phyloP scores from a whole-genome alignment of 2,888 invertebrate species.

The Eupeodes latifasciatus region DNA sequence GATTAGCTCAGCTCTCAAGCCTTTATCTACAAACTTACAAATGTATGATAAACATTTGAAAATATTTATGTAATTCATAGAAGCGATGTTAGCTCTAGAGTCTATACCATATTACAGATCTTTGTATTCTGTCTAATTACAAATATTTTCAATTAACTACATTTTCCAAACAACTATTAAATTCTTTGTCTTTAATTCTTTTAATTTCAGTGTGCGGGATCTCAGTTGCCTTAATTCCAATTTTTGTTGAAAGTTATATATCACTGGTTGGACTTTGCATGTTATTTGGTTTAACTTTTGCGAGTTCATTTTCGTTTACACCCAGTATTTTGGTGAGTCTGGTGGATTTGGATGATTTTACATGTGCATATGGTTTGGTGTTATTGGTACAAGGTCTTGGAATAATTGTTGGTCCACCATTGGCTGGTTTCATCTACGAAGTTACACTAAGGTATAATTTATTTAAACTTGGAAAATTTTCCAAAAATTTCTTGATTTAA shows the following conservation, averaged over 20 bases:
- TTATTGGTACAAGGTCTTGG: constrained; percentile 96
- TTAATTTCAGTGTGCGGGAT: constrained; percentile 82
- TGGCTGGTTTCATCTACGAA: constrained; percentile 89
- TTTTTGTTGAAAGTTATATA: constrained; percentile 80
- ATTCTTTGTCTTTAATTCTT: background rate
- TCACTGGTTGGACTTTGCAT: constrained; percentile 84
- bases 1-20: too few relatives aligned
- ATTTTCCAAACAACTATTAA: background rate
- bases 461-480: background rate
- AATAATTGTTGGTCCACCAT: constrained; percentile 95
- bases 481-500: background rate
- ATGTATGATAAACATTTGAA: too few relatives aligned
- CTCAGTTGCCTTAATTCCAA: constrained; percentile 83
- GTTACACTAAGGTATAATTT: constrained; percentile 80
- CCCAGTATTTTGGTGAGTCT: constrained; percentile 95
- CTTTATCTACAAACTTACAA: too few relatives aligned
- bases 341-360: constrained; percentile 95
- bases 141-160: too few relatives aligned
- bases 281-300: constrained; percentile 94
- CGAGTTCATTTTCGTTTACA: constrained; percentile 95
- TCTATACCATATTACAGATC: too few relatives aligned
- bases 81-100: too few relatives aligned
- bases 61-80: too few relatives aligned
- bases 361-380: constrained; percentile 95
- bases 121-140: too few relatives aligned